Evolutionary conservation across 2,888 invertebrate genomes (phyloP).

Genomic region (Agrochola macilenta): DNA sequence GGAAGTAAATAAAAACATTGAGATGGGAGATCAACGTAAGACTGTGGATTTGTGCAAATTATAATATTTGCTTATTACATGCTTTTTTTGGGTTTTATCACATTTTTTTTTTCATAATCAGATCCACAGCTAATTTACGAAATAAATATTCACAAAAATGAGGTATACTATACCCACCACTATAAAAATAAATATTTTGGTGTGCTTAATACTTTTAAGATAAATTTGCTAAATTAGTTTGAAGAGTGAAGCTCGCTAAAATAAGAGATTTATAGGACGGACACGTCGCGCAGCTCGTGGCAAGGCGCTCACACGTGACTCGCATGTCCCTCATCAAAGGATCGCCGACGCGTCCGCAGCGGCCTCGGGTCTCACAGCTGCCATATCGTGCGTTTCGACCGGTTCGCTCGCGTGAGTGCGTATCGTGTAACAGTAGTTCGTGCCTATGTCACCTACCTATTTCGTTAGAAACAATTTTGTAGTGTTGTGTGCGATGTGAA

Average conservation of each 20-base stretch:
- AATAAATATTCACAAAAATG: constrained; percentile 72
- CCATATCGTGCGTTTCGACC: constrained; percentile 43
- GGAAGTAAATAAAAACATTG: constrained; percentile 61
- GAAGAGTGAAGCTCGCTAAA: constrained; percentile 67
- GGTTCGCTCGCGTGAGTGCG: constrained; percentile 65
- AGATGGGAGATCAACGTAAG: constrained; percentile 71
- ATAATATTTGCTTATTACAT: constrained; percentile 48
- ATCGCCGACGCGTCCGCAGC: constrained; percentile 60
- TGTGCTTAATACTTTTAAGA: constrained; percentile 86
- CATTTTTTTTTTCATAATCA: constrained; percentile 68
- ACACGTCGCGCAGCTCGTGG: constrained; percentile 67
- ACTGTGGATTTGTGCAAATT: constrained; percentile 64
- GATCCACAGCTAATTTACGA: constrained; percentile 73
- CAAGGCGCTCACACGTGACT: constrained; percentile 23
- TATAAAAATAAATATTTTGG: constrained; percentile 87
- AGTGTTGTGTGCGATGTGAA: constrained; percentile 57
- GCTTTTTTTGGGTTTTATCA: constrained; percentile 68
- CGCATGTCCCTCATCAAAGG: constrained; percentile 25
- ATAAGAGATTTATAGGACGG: constrained; percentile 60
- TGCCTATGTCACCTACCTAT: constrained; percentile 55
- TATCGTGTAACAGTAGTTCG: constrained; percentile 42
- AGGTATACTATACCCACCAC: constrained; percentile 76
- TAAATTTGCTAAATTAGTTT: constrained; percentile 78
- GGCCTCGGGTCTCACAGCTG: constrained; percentile 56
- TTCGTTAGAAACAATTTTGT: constrained; percentile 42